A percentile compares a stretch with the other conserved stretches of the same genome.
Evolutionary conservation across 2,888 invertebrate species (phyloP).

Genomic region (Epistrophella euchroma): DNA sequence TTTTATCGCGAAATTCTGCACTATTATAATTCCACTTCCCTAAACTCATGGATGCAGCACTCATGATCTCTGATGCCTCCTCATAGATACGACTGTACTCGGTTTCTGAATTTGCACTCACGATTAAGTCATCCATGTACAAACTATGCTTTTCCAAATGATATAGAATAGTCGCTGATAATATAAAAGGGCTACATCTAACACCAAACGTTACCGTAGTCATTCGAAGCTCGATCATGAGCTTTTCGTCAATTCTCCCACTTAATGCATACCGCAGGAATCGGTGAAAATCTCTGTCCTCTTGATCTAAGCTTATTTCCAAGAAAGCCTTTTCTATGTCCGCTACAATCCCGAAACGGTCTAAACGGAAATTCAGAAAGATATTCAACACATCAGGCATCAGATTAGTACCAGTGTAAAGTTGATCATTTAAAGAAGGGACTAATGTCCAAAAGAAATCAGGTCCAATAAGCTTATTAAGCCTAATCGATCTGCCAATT

Average conservation of each 20-base stretch:
- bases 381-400: conserved; percentile 38
- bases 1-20: neutral
- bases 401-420: conserved; percentile 27
- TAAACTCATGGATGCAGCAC: conserved; percentile 28
- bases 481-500: neutral
- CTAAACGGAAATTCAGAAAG: conserved; percentile 23
- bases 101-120: conserved; percentile 10
- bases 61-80: conserved; percentile 12
- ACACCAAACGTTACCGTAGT: conserved; percentile 43
- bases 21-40: conserved; percentile 45
- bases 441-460: neutral
- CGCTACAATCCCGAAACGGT: conserved; percentile 29
- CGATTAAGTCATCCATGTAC: conserved; percentile 41
- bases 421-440: conserved; percentile 20
- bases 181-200: conserved; percentile 34
- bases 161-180: conserved; percentile 23
- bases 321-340: conserved; percentile 41
- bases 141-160: conserved; percentile 13
- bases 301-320: conserved; percentile 8
- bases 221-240: conserved; percentile 25
- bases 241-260: neutral
- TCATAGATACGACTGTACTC: neutral
- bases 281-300: conserved; percentile 29
- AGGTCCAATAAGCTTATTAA: neutral
- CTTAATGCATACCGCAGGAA: neutral